Evolutionary conservation across 2,113 vertebrate genomes (phyloP).

Genomic region (Platanista minor): DNA sequence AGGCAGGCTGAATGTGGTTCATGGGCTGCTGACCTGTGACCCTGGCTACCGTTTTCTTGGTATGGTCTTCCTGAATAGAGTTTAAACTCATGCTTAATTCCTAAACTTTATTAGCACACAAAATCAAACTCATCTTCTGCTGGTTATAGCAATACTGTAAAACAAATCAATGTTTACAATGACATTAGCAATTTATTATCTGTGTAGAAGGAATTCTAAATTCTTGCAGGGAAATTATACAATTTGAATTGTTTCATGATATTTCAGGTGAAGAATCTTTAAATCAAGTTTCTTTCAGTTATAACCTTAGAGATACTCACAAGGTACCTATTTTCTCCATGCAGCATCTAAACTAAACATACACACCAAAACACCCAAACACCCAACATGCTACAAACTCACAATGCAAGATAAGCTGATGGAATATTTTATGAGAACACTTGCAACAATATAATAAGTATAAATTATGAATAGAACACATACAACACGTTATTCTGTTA

Average conservation of each 20-base stretch:
- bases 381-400: conserved; percentile 71
- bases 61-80: background rate
- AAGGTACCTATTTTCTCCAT: conserved; percentile 69
- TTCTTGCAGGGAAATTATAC: background rate
- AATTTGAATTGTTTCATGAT: background rate
- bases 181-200: background rate
- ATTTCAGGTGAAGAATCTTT: conserved; percentile 38
- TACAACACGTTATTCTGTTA: conserved; percentile 70
- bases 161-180: conserved; percentile 11
- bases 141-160: background rate
- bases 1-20: background rate
- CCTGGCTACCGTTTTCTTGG: background rate
- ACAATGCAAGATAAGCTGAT: conserved; percentile 58
- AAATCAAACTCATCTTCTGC: conserved; percentile 7
- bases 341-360: conserved; percentile 73
- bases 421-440: conserved; percentile 57
- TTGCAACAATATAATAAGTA: conserved; percentile 30
- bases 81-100: conserved; percentile 9
- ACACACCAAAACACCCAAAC: conserved; percentile 64
- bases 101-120: background rate
- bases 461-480: conserved; percentile 71
- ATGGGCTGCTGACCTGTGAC: background rate
- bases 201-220: conserved; percentile 27
- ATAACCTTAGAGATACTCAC: conserved; percentile 24
- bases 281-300: conserved; percentile 13